Conservation (phyloP, 2,113 vertebrate species). For the Coturnix japonica region DNA sequence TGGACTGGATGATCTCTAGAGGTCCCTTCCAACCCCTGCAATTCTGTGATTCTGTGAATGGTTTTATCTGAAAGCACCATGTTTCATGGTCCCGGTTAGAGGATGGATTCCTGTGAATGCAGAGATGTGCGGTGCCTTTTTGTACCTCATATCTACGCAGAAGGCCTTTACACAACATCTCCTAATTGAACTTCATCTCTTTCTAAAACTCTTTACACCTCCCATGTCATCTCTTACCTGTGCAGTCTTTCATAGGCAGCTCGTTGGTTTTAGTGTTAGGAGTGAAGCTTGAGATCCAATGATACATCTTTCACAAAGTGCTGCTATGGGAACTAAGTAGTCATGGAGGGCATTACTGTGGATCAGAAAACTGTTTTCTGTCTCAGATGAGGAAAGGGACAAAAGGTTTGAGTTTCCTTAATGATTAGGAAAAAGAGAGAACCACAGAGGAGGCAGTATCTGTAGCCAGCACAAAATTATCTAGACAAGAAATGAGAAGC, state of each 20-base stretch:
- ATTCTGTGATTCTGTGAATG: too few relatives aligned
- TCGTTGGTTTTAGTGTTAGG: too few relatives aligned
- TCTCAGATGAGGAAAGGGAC: not conserved
- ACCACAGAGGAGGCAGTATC: not conserved
- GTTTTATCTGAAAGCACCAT: not conserved
- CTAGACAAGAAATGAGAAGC: not conserved
- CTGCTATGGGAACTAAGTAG: not conserved
- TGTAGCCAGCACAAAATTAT: not conserved
- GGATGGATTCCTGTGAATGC: not conserved
- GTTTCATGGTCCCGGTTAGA: not conserved
- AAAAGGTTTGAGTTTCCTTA: not conserved
- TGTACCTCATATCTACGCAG: fast-evolving
- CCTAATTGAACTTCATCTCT: not conserved
- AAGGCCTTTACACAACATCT: not conserved
- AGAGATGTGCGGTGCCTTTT: not conserved
- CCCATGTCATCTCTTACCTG: too few relatives aligned
- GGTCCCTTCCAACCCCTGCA: too few relatives aligned
- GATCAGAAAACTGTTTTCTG: not conserved
- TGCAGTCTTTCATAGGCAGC: too few relatives aligned
- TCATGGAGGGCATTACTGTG: not conserved
- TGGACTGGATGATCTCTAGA: too few relatives aligned
- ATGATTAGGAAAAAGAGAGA: not conserved
- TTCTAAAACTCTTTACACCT: not conserved
- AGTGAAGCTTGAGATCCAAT: too few relatives aligned
- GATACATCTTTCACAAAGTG: not conserved